Evolutionary conservation across 2,888 invertebrate genomes (phyloP), one percentile per base, ranked within the genome.

Genomic region (Magallana nippona): DNA sequence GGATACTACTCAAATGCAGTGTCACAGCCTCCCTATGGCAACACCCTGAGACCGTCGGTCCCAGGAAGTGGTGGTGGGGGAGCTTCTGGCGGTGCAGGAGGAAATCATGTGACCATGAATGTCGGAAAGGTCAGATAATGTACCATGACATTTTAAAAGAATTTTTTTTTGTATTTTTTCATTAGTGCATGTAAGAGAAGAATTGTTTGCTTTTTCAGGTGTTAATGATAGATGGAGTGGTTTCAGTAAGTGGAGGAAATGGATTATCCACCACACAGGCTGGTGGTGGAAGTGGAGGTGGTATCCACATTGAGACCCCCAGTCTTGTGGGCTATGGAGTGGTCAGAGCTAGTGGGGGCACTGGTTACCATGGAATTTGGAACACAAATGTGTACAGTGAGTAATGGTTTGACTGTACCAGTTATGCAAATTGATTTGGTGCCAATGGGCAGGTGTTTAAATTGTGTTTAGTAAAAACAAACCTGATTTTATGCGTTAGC

Each of bases 41-140:
- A 78, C 27, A 84, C 89, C 15, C 60, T 87, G 79, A 80, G 81
- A 17, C 87, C 85, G 10, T 79, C 84, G 22, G 82, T 83, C 71
- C 88, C 87, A 56, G 91, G 91, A 10, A 91, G 91, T 88, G 91
- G 91, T 22, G 91, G 91, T 27, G 91, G 90, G 11, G 90, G 90
- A 8, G 56, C 55, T 10, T 32, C 79, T 71, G 91, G 89, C 32
- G 90, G 87, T 2, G 85, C 89, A 58, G 91, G 91, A 82, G 91
- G 90, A 5, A 87, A 85, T 79, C 84, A 86, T 77, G 85, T 91
- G 27, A 81, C 82, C 27, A 58, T 91, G 71, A 86, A 82, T 78
- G 87, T 86, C 10, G 89, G 89, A 56, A 85, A 85, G 84, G 91
- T 91, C 78, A 87, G 86, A 83, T 15, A 15, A 19, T 32, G 19